Evolutionary conservation across 2,797 vertebrate species (phyloP).

Genomic region (Phaenicophaeus curvirostris): DNA sequence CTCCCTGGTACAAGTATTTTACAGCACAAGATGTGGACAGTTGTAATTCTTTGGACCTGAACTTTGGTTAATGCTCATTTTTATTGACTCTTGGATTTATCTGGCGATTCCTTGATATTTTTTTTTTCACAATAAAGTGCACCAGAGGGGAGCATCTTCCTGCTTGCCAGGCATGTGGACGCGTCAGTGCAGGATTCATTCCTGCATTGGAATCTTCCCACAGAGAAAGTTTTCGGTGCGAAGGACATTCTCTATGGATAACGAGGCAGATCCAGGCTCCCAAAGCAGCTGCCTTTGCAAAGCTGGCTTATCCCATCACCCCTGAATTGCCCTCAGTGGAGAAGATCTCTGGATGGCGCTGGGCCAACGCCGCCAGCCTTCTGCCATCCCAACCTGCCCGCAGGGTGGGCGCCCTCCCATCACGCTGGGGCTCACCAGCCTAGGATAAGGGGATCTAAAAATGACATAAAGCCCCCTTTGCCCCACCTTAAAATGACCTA

Average conservation of each 20-base stretch:
- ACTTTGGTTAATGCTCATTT: background rate
- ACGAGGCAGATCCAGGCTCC: background rate
- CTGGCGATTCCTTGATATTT: background rate
- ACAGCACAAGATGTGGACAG: background rate
- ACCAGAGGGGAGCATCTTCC: background rate
- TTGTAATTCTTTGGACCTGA: background rate
- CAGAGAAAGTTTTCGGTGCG: constrained; percentile 25
- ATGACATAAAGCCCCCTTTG: constrained; percentile 61
- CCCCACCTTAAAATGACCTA: constrained; percentile 51
- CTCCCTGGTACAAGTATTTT: background rate
- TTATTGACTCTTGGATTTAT: background rate
- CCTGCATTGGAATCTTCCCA: background rate
- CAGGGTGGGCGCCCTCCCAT: background rate
- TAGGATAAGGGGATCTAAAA: constrained; percentile 64
- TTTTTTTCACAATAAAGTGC: background rate
- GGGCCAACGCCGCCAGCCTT: background rate
- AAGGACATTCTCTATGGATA: background rate
- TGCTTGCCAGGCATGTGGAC: rapidly evolving
- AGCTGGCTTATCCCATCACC: constrained; percentile 59
- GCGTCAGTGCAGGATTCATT: background rate
- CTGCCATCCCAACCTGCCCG: constrained; percentile 31
- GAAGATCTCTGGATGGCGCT: background rate
- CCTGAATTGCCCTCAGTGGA: background rate
- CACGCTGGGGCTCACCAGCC: background rate
- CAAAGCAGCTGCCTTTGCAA: constrained; percentile 52